A percentile compares a stretch with the other conserved stretches of the same genome.
Evolutionary conservation across 2,797 vertebrate genomes (phyloP).

Genomic region (Rhyacichthys aspro): DNA sequence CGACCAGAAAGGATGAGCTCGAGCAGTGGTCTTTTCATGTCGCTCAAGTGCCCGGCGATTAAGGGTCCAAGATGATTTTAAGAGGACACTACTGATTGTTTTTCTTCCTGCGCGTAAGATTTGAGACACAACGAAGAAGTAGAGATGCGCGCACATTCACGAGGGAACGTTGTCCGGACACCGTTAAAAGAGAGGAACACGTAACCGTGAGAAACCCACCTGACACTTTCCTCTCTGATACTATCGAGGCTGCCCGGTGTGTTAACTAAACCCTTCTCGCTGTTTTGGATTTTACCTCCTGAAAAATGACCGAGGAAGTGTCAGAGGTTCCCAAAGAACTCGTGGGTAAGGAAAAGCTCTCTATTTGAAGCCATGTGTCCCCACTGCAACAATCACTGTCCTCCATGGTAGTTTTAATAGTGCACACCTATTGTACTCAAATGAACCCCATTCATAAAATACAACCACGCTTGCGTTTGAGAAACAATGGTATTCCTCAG

Average conservation of each 20-base stretch:
- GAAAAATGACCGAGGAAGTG: conserved; percentile 88
- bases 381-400: conserved; percentile 34
- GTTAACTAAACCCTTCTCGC: conserved; percentile 28
- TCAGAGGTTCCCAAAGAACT: conserved; percentile 89
- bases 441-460: not conserved
- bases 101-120: not conserved
- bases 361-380: conserved; percentile 53
- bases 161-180: conserved; percentile 59
- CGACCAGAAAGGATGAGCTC: conserved; percentile 41
- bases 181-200: conserved; percentile 62
- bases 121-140: not conserved
- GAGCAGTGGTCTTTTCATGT: conserved; percentile 21
- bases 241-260: conserved; percentile 28
- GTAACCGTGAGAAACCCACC: conserved; percentile 75
- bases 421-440: not conserved
- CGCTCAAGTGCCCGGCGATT: conserved; percentile 8
- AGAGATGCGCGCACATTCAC: conserved; percentile 56
- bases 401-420: not conserved
- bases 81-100: conserved; percentile 13
- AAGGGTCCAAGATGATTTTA: conserved; percentile 38
- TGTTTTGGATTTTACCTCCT: conserved; percentile 46
- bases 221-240: conserved; percentile 54
- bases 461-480: not conserved
- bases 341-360: conserved; percentile 81
- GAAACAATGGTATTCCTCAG: conserved; percentile 13